A percentile compares a stretch with the other conserved stretches of the same genome.
Conservation (phyloP, 2,797 vertebrate species). For the Urophycis tenuis region DNA sequence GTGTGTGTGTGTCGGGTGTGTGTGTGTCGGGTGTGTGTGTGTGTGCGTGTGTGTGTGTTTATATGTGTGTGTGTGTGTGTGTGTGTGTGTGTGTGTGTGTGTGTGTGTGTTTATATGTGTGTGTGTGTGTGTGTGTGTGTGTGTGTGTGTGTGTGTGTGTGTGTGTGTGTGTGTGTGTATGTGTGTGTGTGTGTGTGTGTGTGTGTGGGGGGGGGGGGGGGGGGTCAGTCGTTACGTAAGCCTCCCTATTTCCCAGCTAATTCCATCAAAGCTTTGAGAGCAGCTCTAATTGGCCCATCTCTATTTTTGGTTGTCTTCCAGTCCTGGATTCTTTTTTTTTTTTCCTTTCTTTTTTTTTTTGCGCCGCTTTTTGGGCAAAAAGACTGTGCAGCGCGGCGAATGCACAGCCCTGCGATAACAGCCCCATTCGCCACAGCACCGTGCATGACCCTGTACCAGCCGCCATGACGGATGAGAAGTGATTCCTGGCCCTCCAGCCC, state of each 20-base stretch:
- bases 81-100: too few species aligned
- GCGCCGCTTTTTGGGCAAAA: slow-evolving; percentile 23
- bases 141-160: too few species aligned
- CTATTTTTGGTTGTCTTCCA: slow-evolving; percentile 70
- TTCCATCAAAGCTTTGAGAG: slow-evolving; percentile 71
- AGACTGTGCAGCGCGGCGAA: slow-evolving; percentile 61
- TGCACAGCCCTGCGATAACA: slow-evolving; percentile 67
- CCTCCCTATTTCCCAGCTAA: slow-evolving; percentile 61
- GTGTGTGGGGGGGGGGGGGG: not conserved
- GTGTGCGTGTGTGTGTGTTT: too few species aligned
- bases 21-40: too few species aligned
- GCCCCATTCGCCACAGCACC: slow-evolving; percentile 67
- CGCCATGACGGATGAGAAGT: slow-evolving; percentile 71
- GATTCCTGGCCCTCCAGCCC: slow-evolving; percentile 64
- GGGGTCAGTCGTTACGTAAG: slow-evolving; percentile 57
- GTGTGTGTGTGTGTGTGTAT: not conserved
- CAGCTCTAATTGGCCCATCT: slow-evolving; percentile 69
- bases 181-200: slow-evolving; percentile 1
- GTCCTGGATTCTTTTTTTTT: slow-evolving; percentile 62
- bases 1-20: not conserved
- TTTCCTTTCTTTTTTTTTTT: slow-evolving; percentile 52
- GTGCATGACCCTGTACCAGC: slow-evolving; percentile 70
- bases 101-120: too few species aligned
- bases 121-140: too few species aligned
- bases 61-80: not conserved